These are phyloP conservation scores for Peromyscus maniculatus DNA, from an alignment of 2,113 vertebrate genomes.

Conservation along the genomic window DNA sequence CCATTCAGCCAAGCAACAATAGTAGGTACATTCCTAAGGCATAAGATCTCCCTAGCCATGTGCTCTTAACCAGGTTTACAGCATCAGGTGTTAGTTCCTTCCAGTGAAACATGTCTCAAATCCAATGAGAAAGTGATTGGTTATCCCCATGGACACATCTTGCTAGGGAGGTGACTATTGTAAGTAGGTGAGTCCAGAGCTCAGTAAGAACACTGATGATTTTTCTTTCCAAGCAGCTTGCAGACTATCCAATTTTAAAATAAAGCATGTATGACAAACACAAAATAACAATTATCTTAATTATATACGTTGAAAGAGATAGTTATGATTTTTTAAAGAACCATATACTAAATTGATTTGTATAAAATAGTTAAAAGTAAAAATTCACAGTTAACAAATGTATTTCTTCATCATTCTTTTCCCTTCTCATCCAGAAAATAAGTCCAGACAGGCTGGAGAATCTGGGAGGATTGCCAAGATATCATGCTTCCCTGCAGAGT, in stretches of 20 bases:
- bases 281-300: background rate
- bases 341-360: background rate
- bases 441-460: background rate
- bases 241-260: background rate
- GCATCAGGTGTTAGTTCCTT: background rate
- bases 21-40: no score
- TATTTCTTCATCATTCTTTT: background rate
- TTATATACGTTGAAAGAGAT: background rate
- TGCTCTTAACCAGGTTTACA: background rate
- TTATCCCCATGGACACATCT: background rate
- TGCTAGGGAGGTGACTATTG: background rate
- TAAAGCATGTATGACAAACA: background rate
- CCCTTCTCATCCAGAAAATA: constrained; percentile 26
- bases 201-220: background rate
- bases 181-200: background rate
- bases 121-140: background rate
- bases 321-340: background rate
- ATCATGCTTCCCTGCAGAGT: background rate
- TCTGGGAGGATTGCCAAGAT: background rate
- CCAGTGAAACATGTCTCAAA: background rate
- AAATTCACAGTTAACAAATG: background rate
- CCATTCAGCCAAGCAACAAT: background rate
- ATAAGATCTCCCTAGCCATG: background rate
- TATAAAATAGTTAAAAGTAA: background rate
- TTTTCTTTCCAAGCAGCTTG: background rate